Base-by-base conservation (phyloP, 2,888 invertebrate genomes). In the Steinernema carpocapsae region DNA sequence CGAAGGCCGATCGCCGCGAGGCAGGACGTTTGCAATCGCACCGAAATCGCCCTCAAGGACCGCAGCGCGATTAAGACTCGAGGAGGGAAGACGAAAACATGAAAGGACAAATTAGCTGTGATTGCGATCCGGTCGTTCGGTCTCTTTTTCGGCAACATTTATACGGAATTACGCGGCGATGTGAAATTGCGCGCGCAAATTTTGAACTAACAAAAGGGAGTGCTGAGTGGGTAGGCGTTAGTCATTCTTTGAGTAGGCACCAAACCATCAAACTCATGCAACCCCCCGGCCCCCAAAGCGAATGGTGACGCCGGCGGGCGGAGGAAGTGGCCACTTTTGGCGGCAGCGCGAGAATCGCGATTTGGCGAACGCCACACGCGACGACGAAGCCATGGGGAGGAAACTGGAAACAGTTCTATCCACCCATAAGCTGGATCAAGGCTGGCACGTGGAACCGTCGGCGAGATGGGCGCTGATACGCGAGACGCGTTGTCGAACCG, bases 321-420 rank as follows among this genome's bases (percentile, higher is more conserved):
- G 37, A 37, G 37, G 37, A 37, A 10, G 52, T 22, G 22, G 52
- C 22, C 10, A 52, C 52, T 52, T 52, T 19, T 52, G 52, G 48
- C 48, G 19, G 24, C 19, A 24, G 22, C 22, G 52, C 22, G 52
- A 52, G 24, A 52, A 22, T 12, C 22, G 12, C 52, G 52, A 22
- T 37, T 37, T 37, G 3, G 37, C 37, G 3, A 37, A 37, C 37
- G 37, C 37, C 37, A 10, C 37, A 37, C 10, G 10, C 37, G 37
- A 37, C 37, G 37, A 3, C 19, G 52, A 22, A 2, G 12, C 52
- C 22, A 52, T 7, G 52, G 10, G 19, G 29, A 64, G 64, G n/a
- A n/a, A 64, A 64, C 64, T 64, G 64, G 64, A 64, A 64, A 64
- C 37, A 64, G 64, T 64, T 26, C 64, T n/a, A n/a, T n/a, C n/a